Base-by-base conservation (phyloP, 2,113 vertebrate genomes). In the Pachypanchax playfairii region DNA sequence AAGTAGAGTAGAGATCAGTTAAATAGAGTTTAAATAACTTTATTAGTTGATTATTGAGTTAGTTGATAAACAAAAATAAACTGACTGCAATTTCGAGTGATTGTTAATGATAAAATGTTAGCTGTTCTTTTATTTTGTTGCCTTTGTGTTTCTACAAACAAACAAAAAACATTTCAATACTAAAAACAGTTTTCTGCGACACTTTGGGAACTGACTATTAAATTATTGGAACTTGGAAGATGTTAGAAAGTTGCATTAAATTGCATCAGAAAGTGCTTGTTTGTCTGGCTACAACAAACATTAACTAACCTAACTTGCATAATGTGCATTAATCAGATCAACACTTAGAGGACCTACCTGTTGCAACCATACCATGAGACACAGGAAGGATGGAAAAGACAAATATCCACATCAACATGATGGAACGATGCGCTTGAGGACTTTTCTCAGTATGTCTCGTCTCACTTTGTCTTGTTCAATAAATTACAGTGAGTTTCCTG, bases 301-400 rank as follows among this genome's bases (percentile, higher is more conserved):
- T 11, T 13, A 13, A n/a, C n/a, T n/a, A n/a, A n/a, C n/a, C n/a
- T n/a, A n/a, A n/a, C n/a, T n/a, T n/a, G n/a, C n/a, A n/a, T n/a
- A n/a, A n/a, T n/a, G n/a, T n/a, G 11, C 26, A 5, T 26, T 35
- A 12, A 12, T 61, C 39, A 28, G 58, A 36, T 20, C 3, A 48
- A 1, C 65, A 21, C 82, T 85, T 79, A n/a, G n/a, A n/a, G n/a
- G n/a, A n/a, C n/a, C n/a, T n/a, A 88, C 86, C n/a, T 71, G 28
- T 33, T 39, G 1, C 0, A 3, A 4, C 0, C 17, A 4, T 24
- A 63, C 26, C 51, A 28, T 39, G 36, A 8, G 44, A 61, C 0
- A 55, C 6, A 52, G 60, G 42, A 1, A 36, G 25, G 29, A 74
- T n/a, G 25, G 29, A 39, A 58, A 65, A 21, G 17, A 64, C 25